A percentile compares a stretch with the other conserved stretches of the same genome.
phyloP scores from a whole-genome alignment of 2,888 invertebrate genomes.

The Agonopterix heracliana region DNA sequence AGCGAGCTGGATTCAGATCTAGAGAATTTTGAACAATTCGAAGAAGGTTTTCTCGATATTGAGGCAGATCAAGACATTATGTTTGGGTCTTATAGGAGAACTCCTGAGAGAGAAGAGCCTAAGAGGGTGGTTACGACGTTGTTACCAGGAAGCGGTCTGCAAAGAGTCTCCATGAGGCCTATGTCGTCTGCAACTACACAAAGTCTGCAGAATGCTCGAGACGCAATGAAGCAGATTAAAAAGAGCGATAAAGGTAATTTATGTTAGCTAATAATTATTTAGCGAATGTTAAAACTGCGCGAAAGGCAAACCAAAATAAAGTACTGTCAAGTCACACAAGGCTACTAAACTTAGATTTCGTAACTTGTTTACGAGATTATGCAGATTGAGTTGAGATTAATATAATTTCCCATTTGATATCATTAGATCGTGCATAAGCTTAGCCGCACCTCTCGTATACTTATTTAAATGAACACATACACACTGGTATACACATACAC shows the following conservation, averaged over 20 bases:
- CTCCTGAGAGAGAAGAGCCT: slow-evolving; percentile 53
- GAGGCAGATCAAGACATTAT: slow-evolving; percentile 58
- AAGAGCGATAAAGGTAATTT: slow-evolving; percentile 49
- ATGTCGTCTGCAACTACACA: slow-evolving; percentile 42
- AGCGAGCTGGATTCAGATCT: slow-evolving; percentile 62
- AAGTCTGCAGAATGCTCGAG: slow-evolving; percentile 39
- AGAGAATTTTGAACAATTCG: slow-evolving; percentile 62
- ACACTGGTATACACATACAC: too few species aligned
- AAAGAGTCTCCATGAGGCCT: slow-evolving; percentile 54
- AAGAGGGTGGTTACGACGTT: slow-evolving; percentile 55
- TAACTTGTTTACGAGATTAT: slow-evolving; percentile 36
- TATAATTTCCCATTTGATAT: not conserved
- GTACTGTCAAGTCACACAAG: slow-evolving; percentile 1
- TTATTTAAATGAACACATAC: not conserved
- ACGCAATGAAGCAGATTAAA: slow-evolving; percentile 43
- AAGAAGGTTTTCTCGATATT: slow-evolving; percentile 62
- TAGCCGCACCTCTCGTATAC: not conserved
- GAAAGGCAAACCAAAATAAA: not conserved
- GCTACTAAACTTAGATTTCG: slow-evolving; percentile 27
- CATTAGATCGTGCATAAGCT: not conserved
- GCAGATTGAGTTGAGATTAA: slow-evolving; percentile 26
- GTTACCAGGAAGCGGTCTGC: slow-evolving; percentile 64
- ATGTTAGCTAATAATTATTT: not conserved
- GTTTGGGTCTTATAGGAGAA: slow-evolving; percentile 41
- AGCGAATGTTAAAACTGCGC: not conserved